A percentile compares a stretch with the other conserved stretches of the same genome.
These are phyloP conservation scores for Cydia splendana DNA, from an alignment of 1,140 invertebrate species.

Conservation along the genomic window DNA sequence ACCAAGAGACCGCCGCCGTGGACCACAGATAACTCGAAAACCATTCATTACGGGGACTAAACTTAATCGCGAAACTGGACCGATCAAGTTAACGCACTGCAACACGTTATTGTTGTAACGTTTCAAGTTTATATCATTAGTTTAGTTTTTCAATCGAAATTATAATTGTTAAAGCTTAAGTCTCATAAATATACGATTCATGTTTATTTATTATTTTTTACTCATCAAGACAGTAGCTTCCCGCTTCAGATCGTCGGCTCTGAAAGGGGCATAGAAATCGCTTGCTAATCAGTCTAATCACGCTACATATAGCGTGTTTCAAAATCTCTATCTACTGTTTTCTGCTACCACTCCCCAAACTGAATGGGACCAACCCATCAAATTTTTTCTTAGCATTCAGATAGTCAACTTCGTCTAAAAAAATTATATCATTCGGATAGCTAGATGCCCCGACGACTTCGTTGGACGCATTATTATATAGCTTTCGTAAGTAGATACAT, in stretches of 20 bases:
- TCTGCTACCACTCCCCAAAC: neutral
- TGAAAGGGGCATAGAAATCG: constrained; percentile 13
- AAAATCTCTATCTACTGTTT: neutral
- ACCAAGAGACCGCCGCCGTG: constrained; percentile 59
- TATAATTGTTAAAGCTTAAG: constrained; percentile 26
- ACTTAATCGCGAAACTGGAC: constrained; percentile 16
- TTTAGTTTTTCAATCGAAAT: constrained; percentile 22
- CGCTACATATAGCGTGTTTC: neutral
- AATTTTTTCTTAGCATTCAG: constrained; percentile 8
- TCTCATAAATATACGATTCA: constrained; percentile 8
- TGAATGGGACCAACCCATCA: neutral
- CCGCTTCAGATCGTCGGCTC: neutral
- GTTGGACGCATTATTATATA: constrained; percentile 51
- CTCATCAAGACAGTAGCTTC: constrained; percentile 13
- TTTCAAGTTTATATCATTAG: constrained; percentile 21
- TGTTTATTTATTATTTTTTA: constrained; percentile 17
- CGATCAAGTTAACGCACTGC: constrained; percentile 7
- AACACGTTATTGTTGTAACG: neutral
- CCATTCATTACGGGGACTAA: constrained; percentile 59
- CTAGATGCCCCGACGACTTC: constrained; percentile 37
- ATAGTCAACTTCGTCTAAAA: neutral
- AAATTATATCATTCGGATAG: constrained; percentile 2
- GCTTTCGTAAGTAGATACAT: constrained; percentile 66
- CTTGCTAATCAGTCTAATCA: neutral
- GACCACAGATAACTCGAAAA: constrained; percentile 60